Conservation (phyloP, 2,113 vertebrate genomes). For the Pitta sordida region DNA sequence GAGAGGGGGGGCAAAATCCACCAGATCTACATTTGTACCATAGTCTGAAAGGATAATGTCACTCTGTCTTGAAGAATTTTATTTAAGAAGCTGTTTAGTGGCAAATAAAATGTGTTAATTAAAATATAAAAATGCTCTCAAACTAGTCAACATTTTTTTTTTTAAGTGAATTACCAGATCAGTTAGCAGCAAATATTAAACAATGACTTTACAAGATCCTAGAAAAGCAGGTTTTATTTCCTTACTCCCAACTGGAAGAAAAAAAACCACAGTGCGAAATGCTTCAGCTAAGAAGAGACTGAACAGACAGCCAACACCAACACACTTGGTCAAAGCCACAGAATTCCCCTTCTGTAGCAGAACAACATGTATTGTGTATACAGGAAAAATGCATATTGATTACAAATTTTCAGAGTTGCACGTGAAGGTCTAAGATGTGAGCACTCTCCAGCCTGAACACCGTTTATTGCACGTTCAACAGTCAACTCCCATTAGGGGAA, state of each 20-base stretch:
- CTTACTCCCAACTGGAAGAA: neutral
- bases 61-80: neutral
- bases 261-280: neutral
- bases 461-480: neutral
- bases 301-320: neutral
- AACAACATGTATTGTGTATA: neutral
- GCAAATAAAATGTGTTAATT: slow-evolving; percentile 64
- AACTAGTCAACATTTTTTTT: neutral
- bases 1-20: neutral
- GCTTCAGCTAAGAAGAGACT: neutral
- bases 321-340: neutral
- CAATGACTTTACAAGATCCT: neutral
- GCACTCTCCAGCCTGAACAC: neutral
- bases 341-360: neutral
- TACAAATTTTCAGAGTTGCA: neutral
- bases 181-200: neutral
- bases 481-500: neutral
- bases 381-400: neutral
- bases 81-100: slow-evolving; percentile 49
- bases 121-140: slow-evolving; percentile 44
- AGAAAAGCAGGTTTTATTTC: neutral
- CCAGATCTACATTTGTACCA: neutral
- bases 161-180: neutral
- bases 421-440: neutral
- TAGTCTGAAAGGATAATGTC: neutral